These are phyloP conservation scores for Trichopoda pennipes DNA, from an alignment of 2,888 invertebrate species.

Conservation along the genomic window DNA sequence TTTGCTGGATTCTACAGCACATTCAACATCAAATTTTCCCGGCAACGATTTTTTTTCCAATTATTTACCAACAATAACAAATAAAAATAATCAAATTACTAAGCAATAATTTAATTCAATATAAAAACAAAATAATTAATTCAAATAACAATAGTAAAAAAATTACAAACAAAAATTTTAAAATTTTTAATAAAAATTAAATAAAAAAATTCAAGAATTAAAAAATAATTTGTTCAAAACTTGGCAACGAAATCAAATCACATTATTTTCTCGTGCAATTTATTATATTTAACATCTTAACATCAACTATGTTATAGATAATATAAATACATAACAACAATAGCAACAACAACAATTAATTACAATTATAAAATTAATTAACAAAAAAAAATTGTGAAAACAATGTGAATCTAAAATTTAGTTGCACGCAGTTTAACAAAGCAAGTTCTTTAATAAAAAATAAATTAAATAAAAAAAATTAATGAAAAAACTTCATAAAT, in stretches of 20 bases:
- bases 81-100: slow-evolving; percentile 20
- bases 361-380: background rate
- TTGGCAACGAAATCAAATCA: slow-evolving; percentile 46
- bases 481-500: slow-evolving; percentile 13
- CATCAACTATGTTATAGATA: slow-evolving; percentile 34
- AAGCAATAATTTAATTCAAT: slow-evolving; percentile 48
- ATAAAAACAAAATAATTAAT: slow-evolving; percentile 38
- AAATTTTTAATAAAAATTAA: no score
- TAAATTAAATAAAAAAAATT: slow-evolving; percentile 2
- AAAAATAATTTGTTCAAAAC: slow-evolving; percentile 39
- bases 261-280: slow-evolving; percentile 15
- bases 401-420: slow-evolving; percentile 47
- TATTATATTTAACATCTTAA: slow-evolving; percentile 13
- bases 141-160: slow-evolving; percentile 42
- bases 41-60: slow-evolving; percentile 73
- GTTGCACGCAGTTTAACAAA: slow-evolving; percentile 57
- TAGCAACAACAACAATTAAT: slow-evolving; percentile 20
- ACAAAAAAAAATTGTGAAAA: slow-evolving; percentile 48
- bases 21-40: slow-evolving; percentile 73
- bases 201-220: slow-evolving; percentile 3
- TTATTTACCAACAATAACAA: slow-evolving; percentile 67
- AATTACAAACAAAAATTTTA: no score
- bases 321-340: slow-evolving; percentile 14
- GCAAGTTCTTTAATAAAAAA: slow-evolving; percentile 25
- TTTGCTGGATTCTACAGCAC: slow-evolving; percentile 75